Evolutionary conservation across 2,888 invertebrate genomes (phyloP).

Genomic region (Pollenia labialis): DNA sequence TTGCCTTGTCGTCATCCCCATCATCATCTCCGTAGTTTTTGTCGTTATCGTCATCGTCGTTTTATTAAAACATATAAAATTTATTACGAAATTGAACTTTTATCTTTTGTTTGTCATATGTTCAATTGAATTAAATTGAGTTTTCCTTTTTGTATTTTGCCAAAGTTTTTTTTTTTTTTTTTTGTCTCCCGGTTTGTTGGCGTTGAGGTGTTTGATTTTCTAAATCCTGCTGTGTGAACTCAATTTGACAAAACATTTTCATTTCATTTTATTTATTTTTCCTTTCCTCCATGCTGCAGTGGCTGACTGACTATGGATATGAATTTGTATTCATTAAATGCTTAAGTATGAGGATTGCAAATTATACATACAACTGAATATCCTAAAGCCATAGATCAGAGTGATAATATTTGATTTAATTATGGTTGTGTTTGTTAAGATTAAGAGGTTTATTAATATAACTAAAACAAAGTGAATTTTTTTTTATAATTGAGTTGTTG

Average conservation of each 20-base stretch:
- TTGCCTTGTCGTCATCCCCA: conserved; percentile 34
- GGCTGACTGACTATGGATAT: not conserved
- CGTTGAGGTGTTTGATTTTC: conserved; percentile 67
- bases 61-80: conserved; percentile 70
- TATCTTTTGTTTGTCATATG: conserved; percentile 69
- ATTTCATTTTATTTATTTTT: conserved; percentile 47
- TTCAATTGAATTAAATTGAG: conserved; percentile 65
- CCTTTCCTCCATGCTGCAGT: conserved; percentile 14
- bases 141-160: conserved; percentile 39
- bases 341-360: not conserved
- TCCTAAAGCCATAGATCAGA: conserved; percentile 60
- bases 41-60: conserved; percentile 26
- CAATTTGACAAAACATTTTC: conserved; percentile 61
- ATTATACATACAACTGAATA: not conserved
- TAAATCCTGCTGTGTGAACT: conserved; percentile 68
- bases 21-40: not conserved
- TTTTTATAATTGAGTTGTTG: conserved; percentile 58
- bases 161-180: not conserved
- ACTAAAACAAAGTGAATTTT: conserved; percentile 35
- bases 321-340: not conserved
- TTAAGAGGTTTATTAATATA: conserved; percentile 48
- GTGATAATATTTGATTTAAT: conserved; percentile 72
- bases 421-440: conserved; percentile 62
- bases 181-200: conserved; percentile 12
- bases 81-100: conserved; percentile 72